A percentile compares a stretch with the other conserved stretches of the same genome.
phyloP scores from a whole-genome alignment of 2,797 vertebrate species.

The Sebastes glaucus region DNA sequence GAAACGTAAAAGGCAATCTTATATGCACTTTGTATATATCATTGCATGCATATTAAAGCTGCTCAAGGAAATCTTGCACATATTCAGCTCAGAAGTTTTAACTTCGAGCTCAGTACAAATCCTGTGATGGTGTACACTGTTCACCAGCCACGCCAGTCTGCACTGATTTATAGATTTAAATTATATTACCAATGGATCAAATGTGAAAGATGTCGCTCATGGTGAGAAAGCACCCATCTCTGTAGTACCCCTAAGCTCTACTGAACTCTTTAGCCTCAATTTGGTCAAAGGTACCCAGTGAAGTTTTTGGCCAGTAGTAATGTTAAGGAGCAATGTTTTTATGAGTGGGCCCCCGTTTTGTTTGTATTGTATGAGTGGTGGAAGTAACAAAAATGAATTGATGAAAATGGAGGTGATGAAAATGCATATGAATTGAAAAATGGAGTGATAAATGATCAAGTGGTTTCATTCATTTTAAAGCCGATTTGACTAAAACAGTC shows the following conservation, averaged over 20 bases:
- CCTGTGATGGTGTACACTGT: neutral
- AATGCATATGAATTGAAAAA: too few relatives aligned
- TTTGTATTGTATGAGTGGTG: too few relatives aligned
- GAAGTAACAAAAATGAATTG: too few relatives aligned
- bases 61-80: neutral
- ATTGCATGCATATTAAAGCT: neutral
- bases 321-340: too few relatives aligned
- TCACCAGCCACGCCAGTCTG: neutral
- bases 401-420: too few relatives aligned
- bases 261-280: neutral
- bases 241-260: neutral
- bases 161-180: neutral
- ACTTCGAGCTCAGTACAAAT: neutral
- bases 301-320: too few relatives aligned
- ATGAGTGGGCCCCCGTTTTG: too few relatives aligned
- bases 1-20: neutral
- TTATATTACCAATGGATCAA: neutral
- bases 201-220: neutral
- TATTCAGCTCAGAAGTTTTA: neutral
- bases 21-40: neutral
- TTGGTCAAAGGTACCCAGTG: neutral
- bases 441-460: too few relatives aligned
- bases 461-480: too few relatives aligned
- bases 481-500: too few relatives aligned
- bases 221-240: neutral